Conservation (phyloP, 2,888 invertebrate genomes). For the Mesorhabditis sp. region DNA sequence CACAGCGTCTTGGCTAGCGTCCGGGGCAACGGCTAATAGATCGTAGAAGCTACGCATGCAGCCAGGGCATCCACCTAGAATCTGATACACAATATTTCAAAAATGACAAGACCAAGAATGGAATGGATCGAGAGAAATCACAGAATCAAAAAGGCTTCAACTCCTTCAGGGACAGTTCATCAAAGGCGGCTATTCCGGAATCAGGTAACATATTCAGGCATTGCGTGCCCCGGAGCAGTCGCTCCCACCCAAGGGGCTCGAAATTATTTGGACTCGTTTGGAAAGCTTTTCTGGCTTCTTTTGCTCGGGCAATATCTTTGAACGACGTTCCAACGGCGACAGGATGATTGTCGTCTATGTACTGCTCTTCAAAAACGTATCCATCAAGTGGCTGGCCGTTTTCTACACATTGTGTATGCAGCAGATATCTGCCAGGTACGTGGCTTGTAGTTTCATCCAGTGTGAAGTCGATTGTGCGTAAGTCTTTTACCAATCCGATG, state of each 20-base stretch:
- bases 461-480: slow-evolving; percentile 45
- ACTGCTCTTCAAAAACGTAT: slow-evolving; percentile 53
- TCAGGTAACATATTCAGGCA: not conserved
- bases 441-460: slow-evolving; percentile 29
- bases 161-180: not conserved
- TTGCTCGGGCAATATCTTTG: not conserved
- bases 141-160: not conserved
- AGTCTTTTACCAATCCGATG: slow-evolving; percentile 48
- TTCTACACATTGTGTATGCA: slow-evolving; percentile 34
- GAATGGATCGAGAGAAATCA: not conserved
- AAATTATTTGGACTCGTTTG: not conserved
- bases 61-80: too few species aligned
- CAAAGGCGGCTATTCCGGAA: not conserved
- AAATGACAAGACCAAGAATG: not conserved
- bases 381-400: slow-evolving; percentile 28
- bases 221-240: not conserved
- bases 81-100: too few species aligned
- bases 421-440: slow-evolving; percentile 26
- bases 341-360: slow-evolving; percentile 45
- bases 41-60: slow-evolving; percentile 50
- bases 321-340: slow-evolving; percentile 44
- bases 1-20: slow-evolving; percentile 28
- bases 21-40: slow-evolving; percentile 32
- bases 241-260: not conserved
- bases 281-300: too few species aligned